phyloP scores from a whole-genome alignment of 2,888 invertebrate genomes.

The Cartodere bifasciata region DNA sequence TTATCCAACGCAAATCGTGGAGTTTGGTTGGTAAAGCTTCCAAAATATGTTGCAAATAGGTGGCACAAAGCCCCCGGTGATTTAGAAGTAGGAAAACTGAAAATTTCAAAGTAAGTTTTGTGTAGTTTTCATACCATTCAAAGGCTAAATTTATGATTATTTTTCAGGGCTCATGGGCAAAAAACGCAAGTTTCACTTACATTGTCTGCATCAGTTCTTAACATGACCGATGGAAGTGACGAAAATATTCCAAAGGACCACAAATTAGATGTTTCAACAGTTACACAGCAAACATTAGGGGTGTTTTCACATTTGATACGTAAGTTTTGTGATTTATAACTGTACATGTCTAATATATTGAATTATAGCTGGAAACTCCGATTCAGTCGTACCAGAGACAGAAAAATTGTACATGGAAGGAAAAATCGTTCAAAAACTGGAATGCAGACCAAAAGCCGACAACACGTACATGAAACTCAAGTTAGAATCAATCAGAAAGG shows the following conservation, averaged over 20 bases:
- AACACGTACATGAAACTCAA: slow-evolving; percentile 85
- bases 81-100: slow-evolving; percentile 86
- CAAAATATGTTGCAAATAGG: slow-evolving; percentile 89
- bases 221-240: slow-evolving; percentile 63
- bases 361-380: slow-evolving; percentile 44
- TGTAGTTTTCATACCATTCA: slow-evolving; percentile 2
- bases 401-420: slow-evolving; percentile 87
- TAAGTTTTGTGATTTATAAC: slow-evolving; percentile 35
- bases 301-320: slow-evolving; percentile 80
- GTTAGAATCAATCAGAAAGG: slow-evolving; percentile 72
- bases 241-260: slow-evolving; percentile 84
- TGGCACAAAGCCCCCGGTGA: slow-evolving; percentile 90
- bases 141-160: background rate
- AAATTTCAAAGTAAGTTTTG: slow-evolving; percentile 57
- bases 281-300: slow-evolving; percentile 81
- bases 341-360: slow-evolving; percentile 1
- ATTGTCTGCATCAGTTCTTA: slow-evolving; percentile 67
- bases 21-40: slow-evolving; percentile 94
- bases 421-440: slow-evolving; percentile 88
- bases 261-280: slow-evolving; percentile 79
- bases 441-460: slow-evolving; percentile 84
- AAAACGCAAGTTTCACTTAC: slow-evolving; percentile 81
- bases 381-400: slow-evolving; percentile 58
- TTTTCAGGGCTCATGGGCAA: slow-evolving; percentile 49
- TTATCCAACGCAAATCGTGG: slow-evolving; percentile 80